These are phyloP conservation scores for Metopolophium dirhodum DNA, from an alignment of 1,140 invertebrate genomes.

Conservation along the genomic window DNA sequence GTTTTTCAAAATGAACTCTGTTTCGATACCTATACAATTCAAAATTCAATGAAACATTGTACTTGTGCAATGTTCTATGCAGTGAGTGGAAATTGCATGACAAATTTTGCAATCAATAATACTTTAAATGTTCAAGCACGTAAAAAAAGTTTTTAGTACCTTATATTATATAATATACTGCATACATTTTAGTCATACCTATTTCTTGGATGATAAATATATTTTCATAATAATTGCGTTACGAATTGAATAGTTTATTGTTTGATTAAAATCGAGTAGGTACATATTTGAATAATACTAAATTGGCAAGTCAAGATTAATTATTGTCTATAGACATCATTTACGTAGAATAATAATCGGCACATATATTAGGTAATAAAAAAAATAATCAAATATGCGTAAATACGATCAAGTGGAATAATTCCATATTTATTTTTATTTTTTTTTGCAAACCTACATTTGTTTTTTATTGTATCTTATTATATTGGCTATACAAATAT, in stretches of 20 bases:
- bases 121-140: too few species aligned
- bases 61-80: background rate
- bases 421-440: background rate
- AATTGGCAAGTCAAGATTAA: background rate
- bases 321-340: background rate
- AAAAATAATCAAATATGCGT: background rate
- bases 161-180: background rate
- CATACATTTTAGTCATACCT: background rate
- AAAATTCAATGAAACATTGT: background rate
- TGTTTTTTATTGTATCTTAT: background rate
- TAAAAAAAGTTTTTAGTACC: background rate
- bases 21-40: background rate
- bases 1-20: background rate
- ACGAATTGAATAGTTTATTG: background rate
- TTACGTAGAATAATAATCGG: background rate
- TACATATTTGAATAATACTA: background rate
- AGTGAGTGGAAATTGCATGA: background rate
- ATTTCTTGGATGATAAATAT: background rate
- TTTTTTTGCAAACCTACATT: background rate
- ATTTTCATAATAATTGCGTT: background rate
- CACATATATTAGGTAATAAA: background rate
- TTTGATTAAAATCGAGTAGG: background rate
- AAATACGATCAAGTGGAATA: background rate
- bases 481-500: background rate
- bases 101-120: background rate